phyloP scores from a whole-genome alignment of 2,888 invertebrate genomes.

The Lasioglossum calceatum region DNA sequence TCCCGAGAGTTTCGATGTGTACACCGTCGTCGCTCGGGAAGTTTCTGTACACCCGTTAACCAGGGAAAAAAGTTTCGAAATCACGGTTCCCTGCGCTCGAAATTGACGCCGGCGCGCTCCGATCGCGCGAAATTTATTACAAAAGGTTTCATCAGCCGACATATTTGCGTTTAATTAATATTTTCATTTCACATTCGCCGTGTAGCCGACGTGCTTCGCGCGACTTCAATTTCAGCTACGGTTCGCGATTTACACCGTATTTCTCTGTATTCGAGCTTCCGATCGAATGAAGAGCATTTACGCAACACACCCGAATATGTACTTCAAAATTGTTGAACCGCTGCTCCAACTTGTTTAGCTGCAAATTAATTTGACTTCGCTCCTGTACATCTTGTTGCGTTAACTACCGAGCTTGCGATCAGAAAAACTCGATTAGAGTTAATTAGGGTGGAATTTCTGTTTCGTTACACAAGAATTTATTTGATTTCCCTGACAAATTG shows the following conservation, averaged over 20 bases:
- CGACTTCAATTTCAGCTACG: background rate
- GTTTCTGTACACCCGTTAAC: conserved; percentile 10
- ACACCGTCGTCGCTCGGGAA: background rate
- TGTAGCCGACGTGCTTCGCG: background rate
- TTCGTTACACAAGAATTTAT: background rate
- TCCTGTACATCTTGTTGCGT: background rate
- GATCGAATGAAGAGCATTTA: background rate
- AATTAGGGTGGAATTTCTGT: background rate
- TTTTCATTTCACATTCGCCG: conserved; percentile 14
- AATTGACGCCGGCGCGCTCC: background rate
- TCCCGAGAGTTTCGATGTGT: background rate
- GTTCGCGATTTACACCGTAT: background rate
- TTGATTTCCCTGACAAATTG: background rate
- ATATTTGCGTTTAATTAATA: conserved; percentile 10
- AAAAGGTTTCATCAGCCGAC: conserved; percentile 6
- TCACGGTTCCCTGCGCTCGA: background rate
- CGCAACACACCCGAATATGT: background rate
- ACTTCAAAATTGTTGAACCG: background rate
- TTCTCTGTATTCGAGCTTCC: background rate
- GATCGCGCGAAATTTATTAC: background rate
- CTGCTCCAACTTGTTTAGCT: background rate
- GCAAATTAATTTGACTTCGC: background rate
- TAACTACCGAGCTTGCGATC: background rate
- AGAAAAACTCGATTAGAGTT: background rate
- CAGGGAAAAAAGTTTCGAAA: background rate